Evolutionary conservation across 2,797 vertebrate genomes (phyloP).

Genomic region (Denticeps clupeoides): DNA sequence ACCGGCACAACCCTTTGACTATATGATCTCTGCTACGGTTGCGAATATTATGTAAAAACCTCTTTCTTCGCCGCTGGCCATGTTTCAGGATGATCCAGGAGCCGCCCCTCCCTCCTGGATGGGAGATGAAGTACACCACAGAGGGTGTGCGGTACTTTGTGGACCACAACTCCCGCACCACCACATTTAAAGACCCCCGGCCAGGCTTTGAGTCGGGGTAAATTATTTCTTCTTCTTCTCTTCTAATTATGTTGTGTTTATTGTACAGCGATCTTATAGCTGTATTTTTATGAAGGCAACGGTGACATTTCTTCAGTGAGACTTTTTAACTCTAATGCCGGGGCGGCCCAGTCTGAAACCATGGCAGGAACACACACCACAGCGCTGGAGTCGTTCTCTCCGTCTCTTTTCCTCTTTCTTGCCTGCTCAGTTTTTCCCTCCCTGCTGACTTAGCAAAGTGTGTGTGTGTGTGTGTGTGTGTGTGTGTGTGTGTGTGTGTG

Average conservation of each 20-base stretch:
- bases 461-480: constrained; percentile 23
- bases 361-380: no score
- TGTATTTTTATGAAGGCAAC: no score
- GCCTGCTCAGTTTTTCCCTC: constrained; percentile 10
- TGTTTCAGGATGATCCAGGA: constrained; percentile 97
- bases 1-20: no score
- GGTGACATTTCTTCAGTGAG: no score
- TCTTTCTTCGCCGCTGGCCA: no score
- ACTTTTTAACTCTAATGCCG: no score
- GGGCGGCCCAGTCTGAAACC: no score
- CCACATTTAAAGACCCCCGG: constrained; percentile 94
- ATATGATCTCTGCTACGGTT: no score
- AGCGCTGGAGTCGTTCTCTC: constrained; percentile 1
- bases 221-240: constrained; percentile 29
- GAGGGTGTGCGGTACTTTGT: constrained; percentile 96
- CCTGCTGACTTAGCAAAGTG: constrained; percentile 46
- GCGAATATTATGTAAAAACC: no score
- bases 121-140: constrained; percentile 97
- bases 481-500: no score
- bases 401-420: background rate
- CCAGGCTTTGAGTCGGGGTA: constrained; percentile 94
- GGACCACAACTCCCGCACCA: constrained; percentile 92
- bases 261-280: no score
- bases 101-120: constrained; percentile 86
- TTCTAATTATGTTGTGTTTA: no score